These are phyloP conservation scores for Sterna hirundo DNA, from an alignment of 2,113 vertebrate genomes.

Conservation along the genomic window DNA sequence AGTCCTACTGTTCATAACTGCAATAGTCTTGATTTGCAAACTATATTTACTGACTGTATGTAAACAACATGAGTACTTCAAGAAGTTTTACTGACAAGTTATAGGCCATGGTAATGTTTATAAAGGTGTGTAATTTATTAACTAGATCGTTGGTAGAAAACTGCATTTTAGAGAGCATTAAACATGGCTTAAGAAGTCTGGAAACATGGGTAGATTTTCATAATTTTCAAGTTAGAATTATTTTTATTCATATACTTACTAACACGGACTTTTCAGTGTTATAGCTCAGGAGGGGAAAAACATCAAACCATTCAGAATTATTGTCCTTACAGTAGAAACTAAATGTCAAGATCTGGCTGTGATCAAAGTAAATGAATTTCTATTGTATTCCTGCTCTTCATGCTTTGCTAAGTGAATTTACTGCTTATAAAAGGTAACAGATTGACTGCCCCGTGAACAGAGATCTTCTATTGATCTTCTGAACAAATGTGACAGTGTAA, in stretches of 20 bases:
- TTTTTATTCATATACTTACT: not conserved
- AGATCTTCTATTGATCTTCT: not conserved
- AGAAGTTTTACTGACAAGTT: not conserved
- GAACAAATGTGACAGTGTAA: not conserved
- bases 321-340: not conserved
- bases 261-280: not conserved
- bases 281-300: not conserved
- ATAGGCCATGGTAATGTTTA: not conserved
- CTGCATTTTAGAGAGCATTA: not conserved
- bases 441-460: not conserved
- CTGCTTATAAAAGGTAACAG: not conserved
- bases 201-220: not conserved
- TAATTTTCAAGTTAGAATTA: not conserved
- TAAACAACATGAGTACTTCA: not conserved
- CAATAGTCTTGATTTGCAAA: not conserved
- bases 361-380: conserved; percentile 25
- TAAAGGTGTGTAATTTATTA: not conserved
- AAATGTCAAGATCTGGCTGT: conserved; percentile 17
- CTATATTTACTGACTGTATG: not conserved
- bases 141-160: not conserved
- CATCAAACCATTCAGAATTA: not conserved
- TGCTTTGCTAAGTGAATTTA: conserved; percentile 12
- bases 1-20: not conserved
- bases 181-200: not conserved
- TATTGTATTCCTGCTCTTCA: not conserved